Conservation (phyloP, 2,113 vertebrate species). For the Numenius arquata region DNA sequence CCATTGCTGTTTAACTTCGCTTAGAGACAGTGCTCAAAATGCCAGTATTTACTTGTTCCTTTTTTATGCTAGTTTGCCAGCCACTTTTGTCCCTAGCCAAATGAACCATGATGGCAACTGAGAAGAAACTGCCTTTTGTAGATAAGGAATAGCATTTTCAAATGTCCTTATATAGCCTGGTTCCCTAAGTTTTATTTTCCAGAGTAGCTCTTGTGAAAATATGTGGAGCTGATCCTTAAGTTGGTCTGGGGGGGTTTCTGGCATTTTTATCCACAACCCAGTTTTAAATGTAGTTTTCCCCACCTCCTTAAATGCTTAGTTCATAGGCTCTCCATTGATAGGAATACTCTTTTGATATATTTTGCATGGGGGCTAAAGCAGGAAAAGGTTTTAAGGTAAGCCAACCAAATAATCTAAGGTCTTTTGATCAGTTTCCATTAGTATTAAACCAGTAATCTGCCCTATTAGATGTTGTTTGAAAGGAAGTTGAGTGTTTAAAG, state of each 20-base stretch:
- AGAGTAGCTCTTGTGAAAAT: neutral
- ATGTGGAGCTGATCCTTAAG: neutral
- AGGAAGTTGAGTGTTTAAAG: constrained; percentile 39
- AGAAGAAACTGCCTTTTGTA: neutral
- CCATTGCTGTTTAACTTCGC: neutral
- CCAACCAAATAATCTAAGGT: constrained; percentile 17
- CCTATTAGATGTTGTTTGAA: constrained; percentile 38
- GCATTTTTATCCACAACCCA: neutral
- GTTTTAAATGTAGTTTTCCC: constrained; percentile 17
- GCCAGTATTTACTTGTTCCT: neutral
- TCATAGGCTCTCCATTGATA: neutral
- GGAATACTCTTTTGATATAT: constrained; percentile 23
- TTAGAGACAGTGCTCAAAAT: neutral
- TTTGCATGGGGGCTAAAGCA: constrained; percentile 35
- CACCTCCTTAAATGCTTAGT: neutral
- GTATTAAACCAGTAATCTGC: constrained; percentile 9
- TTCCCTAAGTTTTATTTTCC: neutral
- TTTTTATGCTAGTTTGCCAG: neutral
- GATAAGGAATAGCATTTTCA: neutral
- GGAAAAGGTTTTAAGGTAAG: constrained; percentile 21
- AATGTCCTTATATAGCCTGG: neutral
- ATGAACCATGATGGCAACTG: neutral
- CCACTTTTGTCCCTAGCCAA: neutral
- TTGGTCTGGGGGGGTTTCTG: neutral
- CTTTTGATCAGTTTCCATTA: constrained; percentile 64